Percentiles rank a stretch among this genome's conserved stretches.
phyloP scores from a whole-genome alignment of 2,797 vertebrate genomes.

The Cottoperca gobio region DNA sequence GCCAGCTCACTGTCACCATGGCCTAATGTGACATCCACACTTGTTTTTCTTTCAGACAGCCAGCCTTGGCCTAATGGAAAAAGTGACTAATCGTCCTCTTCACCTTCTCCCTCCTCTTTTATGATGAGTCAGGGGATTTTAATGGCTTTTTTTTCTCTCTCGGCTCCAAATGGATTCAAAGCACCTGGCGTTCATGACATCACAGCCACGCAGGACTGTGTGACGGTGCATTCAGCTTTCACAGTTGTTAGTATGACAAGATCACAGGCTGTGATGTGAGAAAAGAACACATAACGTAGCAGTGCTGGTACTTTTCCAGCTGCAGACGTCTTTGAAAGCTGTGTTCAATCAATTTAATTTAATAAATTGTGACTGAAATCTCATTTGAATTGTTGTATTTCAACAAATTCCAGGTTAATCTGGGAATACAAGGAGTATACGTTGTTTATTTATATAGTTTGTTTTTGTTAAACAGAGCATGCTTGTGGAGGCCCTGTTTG shows the following conservation, averaged over 20 bases:
- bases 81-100: conserved; percentile 77
- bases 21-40: conserved; percentile 76
- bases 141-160: conserved; percentile 50
- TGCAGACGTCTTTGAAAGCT: conserved; percentile 20
- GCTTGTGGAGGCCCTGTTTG: conserved; percentile 54
- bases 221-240: conserved; percentile 34
- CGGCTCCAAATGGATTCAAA: conserved; percentile 61
- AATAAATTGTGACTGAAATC: conserved; percentile 21
- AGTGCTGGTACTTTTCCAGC: conserved; percentile 47
- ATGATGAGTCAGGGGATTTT: conserved; percentile 78
- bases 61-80: conserved; percentile 85
- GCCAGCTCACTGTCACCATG: conserved; percentile 67
- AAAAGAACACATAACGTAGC: conserved; percentile 48
- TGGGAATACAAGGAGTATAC: conserved; percentile 6
- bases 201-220: conserved; percentile 55
- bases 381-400: background rate
- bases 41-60: conserved; percentile 78
- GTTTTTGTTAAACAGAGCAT: conserved; percentile 51
- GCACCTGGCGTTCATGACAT: conserved; percentile 76
- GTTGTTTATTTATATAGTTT: conserved; percentile 42
- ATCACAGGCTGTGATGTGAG: conserved; percentile 17
- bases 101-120: conserved; percentile 62
- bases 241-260: conserved; percentile 37
- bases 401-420: background rate
- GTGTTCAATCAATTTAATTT: background rate